phyloP scores from a whole-genome alignment of 2,797 vertebrate species.

The Pempheris klunzingeri region DNA sequence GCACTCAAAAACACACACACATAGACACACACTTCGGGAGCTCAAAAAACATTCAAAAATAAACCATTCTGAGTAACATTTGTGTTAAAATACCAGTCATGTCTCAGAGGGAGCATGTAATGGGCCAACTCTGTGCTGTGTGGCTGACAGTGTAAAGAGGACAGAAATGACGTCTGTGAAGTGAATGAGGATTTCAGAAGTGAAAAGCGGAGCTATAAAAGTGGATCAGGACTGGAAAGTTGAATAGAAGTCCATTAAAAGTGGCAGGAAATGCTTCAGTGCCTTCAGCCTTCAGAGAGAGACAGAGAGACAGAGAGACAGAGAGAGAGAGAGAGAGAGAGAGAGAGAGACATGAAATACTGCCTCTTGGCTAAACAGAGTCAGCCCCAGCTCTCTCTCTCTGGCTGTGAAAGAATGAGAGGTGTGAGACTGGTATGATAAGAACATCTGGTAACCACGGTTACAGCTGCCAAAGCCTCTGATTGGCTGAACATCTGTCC shows the following conservation, averaged over 20 bases:
- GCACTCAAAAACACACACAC: conserved; percentile 13
- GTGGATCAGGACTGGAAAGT: conserved; percentile 60
- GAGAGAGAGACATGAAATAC: conserved; percentile 47
- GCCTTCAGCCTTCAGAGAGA: conserved; percentile 52
- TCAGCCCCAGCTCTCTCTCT: conserved; percentile 25
- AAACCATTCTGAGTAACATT: conserved; percentile 50
- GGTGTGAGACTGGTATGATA: conserved; percentile 41
- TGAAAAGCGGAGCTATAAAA: conserved; percentile 56
- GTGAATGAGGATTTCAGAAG: conserved; percentile 63
- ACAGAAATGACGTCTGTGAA: conserved; percentile 57
- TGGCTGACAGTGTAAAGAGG: conserved; percentile 41
- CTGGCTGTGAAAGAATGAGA: conserved; percentile 41
- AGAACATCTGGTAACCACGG: conserved; percentile 70
- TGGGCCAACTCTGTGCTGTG: conserved; percentile 26
- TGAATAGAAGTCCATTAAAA: conserved; percentile 76
- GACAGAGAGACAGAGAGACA: conserved; percentile 21
- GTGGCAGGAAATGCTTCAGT: conserved; percentile 67
- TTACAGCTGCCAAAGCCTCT: conserved; percentile 46
- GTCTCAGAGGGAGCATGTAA: conserved; percentile 38
- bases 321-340: conserved; percentile 1
- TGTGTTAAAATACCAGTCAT: conserved; percentile 55
- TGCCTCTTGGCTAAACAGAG: conserved; percentile 49
- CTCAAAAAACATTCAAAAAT: conserved; percentile 37
- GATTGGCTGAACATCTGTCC: conserved; percentile 65
- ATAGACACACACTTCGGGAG: conserved; percentile 9